Base-by-base conservation (phyloP, 2,113 vertebrate genomes). In the Cepphus grylle region DNA sequence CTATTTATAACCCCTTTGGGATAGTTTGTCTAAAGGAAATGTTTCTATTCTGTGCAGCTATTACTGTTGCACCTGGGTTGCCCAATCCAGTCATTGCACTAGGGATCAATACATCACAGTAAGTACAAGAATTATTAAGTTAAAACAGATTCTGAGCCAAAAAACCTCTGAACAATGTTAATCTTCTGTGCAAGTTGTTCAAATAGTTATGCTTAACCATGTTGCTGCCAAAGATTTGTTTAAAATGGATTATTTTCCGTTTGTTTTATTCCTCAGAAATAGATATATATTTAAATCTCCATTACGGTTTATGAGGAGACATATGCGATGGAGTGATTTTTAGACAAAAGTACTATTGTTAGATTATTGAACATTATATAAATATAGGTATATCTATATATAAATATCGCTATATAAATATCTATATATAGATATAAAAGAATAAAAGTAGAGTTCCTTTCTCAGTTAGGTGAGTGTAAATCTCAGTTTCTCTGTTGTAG, bases 21-120 rank as follows among this genome's bases (percentile, higher is more conserved):
- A 99, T 98, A 98, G 98, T 99, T 99, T 99, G 99, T 99, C 99
- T 99, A 99, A 99, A 99, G 99, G 99, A 99, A 99, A 99, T 99
- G 99, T 99, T 99, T 99, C 99, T 99, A 98, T 99, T 99, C 99
- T 98, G 98, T 97, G 98, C 98, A 98, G 98, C 99, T 98, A 98
- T 99, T 99, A 99, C 98, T 96, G 98, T 98, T 99, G 99, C 99
- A 99, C 99, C 99, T 99, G 99, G 99, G 97, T 98, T 98, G 98
- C 98, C 99, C 98, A 98, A 98, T 95, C 98, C 98, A 97, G 97
- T 97, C 98, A 97, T 98, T 98, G 98, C 99, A 97, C 99, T 94
- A 93, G 99, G 99, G 99, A 99, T 98, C 98, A 98, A 98, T 99
- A 98, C 94, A 98, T 99, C 99, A 99, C 98, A 87, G 98, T 98